These are phyloP conservation scores for Chlorops oryzae DNA, from an alignment of 1,140 invertebrate genomes.

Conservation along the genomic window DNA sequence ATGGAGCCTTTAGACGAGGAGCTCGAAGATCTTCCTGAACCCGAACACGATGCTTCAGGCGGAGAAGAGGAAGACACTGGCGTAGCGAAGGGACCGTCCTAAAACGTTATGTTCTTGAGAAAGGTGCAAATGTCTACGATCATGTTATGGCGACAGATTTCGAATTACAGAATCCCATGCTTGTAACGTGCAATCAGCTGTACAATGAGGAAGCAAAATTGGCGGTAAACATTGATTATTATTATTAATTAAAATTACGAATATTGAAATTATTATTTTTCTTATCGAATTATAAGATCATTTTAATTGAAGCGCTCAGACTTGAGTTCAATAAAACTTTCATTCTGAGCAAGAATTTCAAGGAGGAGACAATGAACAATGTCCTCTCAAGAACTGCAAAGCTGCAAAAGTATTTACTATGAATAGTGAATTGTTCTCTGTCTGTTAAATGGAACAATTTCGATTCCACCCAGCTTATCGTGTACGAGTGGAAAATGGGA, in stretches of 20 bases:
- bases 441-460: no score
- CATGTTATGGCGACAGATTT: constrained; percentile 44
- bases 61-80: constrained; percentile 14
- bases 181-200: constrained; percentile 48
- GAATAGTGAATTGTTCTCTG: no score
- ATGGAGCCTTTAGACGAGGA: constrained; percentile 20
- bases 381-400: no score
- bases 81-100: no score
- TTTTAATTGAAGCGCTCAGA: constrained; percentile 36
- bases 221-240: constrained; percentile 13
- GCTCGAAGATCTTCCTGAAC: no score
- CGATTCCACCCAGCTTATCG: no score
- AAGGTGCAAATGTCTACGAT: constrained; percentile 34
- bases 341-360: constrained; percentile 47
- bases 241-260: not conserved
- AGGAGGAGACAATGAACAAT: constrained; percentile 39
- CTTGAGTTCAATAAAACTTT: constrained; percentile 51
- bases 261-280: not conserved
- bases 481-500: no score
- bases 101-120: no score
- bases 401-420: no score
- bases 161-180: constrained; percentile 45
- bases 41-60: not conserved
- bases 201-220: constrained; percentile 36
- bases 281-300: constrained; percentile 19